These are phyloP conservation scores for Cinara cedri DNA, from an alignment of 2,888 invertebrate genomes.

Conservation along the genomic window DNA sequence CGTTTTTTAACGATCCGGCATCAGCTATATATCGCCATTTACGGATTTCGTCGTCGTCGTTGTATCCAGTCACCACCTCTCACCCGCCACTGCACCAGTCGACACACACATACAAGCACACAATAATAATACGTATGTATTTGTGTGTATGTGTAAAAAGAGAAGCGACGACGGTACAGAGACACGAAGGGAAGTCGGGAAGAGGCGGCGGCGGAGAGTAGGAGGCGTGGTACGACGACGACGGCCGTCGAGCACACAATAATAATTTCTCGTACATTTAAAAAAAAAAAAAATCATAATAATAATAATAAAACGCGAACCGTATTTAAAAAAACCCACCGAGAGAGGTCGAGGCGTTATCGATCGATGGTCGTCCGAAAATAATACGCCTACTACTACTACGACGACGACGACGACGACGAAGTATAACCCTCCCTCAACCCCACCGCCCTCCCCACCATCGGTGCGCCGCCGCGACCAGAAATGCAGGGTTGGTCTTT, in stretches of 20 bases:
- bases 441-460: background rate
- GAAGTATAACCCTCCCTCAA: background rate
- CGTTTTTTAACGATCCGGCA: constrained; percentile 37
- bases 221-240: constrained; percentile 28
- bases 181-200: constrained; percentile 2
- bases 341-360: constrained; percentile 52
- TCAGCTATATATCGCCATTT: constrained; percentile 49
- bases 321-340: constrained; percentile 42
- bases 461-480: background rate
- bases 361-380: constrained; percentile 56
- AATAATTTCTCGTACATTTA: constrained; percentile 48
- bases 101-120: background rate
- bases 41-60: constrained; percentile 42
- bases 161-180: background rate
- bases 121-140: background rate
- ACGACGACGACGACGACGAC: constrained; percentile 18
- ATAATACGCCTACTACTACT: constrained; percentile 40
- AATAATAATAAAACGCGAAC: constrained; percentile 32
- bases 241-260: constrained; percentile 21
- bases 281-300: background rate
- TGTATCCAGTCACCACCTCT: background rate
- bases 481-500: constrained; percentile 5
- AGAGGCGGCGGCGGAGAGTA: background rate
- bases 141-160: background rate
- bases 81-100: background rate